Conservation (phyloP, 2,113 vertebrate species). For the Gila orcuttii region DNA sequence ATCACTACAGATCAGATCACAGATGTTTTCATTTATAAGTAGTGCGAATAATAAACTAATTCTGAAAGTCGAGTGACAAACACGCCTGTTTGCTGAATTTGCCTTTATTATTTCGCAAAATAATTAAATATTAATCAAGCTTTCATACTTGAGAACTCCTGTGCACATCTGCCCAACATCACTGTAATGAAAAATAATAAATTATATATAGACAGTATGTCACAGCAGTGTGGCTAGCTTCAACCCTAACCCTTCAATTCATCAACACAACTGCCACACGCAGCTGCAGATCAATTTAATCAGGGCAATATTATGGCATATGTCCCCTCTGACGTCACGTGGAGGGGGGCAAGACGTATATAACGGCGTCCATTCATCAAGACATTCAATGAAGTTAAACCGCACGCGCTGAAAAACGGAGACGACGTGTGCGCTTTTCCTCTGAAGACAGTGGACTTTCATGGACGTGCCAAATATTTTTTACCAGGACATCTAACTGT, state of each 20-base stretch:
- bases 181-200: not conserved
- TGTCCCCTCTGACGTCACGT: constrained; percentile 19
- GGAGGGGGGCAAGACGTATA: constrained; percentile 23
- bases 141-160: not conserved
- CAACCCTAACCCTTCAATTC: not conserved
- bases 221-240: not conserved
- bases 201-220: not conserved
- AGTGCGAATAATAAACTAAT: not conserved
- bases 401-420: not conserved
- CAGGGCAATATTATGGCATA: constrained; percentile 31
- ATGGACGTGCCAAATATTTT: constrained; percentile 8
- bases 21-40: not conserved
- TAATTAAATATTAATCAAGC: not conserved
- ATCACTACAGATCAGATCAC: not conserved
- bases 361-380: constrained; percentile 19
- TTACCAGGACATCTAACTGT: not conserved
- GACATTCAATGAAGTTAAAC: not conserved
- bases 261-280: constrained; percentile 6
- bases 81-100: not conserved
- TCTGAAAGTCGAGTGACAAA: not conserved
- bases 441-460: constrained; percentile 2
- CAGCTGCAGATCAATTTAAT: constrained; percentile 36
- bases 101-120: too few species aligned
- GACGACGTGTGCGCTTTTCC: not conserved
- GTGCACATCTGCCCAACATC: not conserved